These are phyloP conservation scores for Chaetodon trifasciatus DNA, from an alignment of 2,797 vertebrate species.

Conservation along the genomic window DNA sequence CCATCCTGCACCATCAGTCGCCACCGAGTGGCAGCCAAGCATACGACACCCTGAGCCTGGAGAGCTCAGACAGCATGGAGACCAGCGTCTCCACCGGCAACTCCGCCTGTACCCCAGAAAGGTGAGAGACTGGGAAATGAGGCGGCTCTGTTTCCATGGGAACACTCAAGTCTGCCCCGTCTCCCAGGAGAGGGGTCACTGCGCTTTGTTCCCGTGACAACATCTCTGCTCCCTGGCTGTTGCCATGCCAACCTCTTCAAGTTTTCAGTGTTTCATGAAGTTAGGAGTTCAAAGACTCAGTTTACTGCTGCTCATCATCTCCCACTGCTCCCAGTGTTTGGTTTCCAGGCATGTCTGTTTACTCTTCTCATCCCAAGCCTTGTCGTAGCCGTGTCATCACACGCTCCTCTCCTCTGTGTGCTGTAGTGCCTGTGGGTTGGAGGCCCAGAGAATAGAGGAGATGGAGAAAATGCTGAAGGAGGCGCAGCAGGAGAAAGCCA, in stretches of 20 bases:
- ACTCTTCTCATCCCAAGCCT: conserved; percentile 39
- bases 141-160: conserved; percentile 83
- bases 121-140: conserved; percentile 80
- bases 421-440: conserved; percentile 88
- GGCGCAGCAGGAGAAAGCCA: conserved; percentile 93
- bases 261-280: conserved; percentile 70
- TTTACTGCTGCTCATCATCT: conserved; percentile 47
- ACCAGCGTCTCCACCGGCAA: conserved; percentile 95
- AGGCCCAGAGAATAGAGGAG: conserved; percentile 93
- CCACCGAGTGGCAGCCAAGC: conserved; percentile 85
- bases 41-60: conserved; percentile 96
- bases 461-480: conserved; percentile 98
- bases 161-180: conserved; percentile 82
- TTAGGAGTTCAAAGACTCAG: conserved; percentile 45
- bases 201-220: conserved; percentile 89
- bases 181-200: conserved; percentile 79
- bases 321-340: conserved; percentile 44
- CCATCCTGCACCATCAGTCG: conserved; percentile 93
- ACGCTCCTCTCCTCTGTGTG: conserved; percentile 64
- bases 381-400: conserved; percentile 52
- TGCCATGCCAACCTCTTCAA: conserved; percentile 83
- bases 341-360: conserved; percentile 62
- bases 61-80: conserved; percentile 98
- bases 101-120: conserved; percentile 92
- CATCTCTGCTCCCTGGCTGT: conserved; percentile 77